These are phyloP conservation scores for Anastrepha obliqua DNA, from an alignment of 1,140 invertebrate genomes.

Conservation along the genomic window DNA sequence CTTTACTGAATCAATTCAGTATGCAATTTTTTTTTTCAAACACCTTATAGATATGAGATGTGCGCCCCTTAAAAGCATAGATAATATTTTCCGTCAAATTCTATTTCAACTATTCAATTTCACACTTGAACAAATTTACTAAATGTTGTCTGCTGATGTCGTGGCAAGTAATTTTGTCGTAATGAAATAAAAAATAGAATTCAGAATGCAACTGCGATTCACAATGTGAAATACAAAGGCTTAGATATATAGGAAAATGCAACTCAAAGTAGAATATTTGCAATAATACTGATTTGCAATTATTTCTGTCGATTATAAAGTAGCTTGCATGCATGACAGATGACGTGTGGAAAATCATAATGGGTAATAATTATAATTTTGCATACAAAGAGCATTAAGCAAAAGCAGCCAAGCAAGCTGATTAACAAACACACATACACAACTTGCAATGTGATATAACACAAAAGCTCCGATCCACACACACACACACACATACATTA, in stretches of 20 bases:
- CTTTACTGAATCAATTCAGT: too few relatives aligned
- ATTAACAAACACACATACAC: background rate
- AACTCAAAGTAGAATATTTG: background rate
- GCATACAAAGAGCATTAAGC: background rate
- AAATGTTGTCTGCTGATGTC: too few relatives aligned
- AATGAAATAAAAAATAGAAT: too few relatives aligned
- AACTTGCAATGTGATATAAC: background rate
- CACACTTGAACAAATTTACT: too few relatives aligned
- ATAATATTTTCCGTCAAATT: too few relatives aligned
- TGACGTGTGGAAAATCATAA: conserved; percentile 5
- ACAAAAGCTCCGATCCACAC: background rate
- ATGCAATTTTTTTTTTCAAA: too few relatives aligned
- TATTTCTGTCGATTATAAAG: background rate
- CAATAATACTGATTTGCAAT: background rate
- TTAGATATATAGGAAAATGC: background rate
- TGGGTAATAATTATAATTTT: conserved; percentile 1
- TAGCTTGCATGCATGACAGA: background rate
- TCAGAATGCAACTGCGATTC: background rate
- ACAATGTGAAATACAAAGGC: background rate
- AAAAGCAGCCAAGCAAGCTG: background rate
- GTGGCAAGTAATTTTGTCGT: too few relatives aligned
- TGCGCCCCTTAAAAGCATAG: too few relatives aligned
- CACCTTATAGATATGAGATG: too few relatives aligned
- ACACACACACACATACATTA: background rate
- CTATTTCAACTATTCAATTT: too few relatives aligned